Conservation (phyloP, 2,113 vertebrate species). For the Herpailurus yagouaroundi region DNA sequence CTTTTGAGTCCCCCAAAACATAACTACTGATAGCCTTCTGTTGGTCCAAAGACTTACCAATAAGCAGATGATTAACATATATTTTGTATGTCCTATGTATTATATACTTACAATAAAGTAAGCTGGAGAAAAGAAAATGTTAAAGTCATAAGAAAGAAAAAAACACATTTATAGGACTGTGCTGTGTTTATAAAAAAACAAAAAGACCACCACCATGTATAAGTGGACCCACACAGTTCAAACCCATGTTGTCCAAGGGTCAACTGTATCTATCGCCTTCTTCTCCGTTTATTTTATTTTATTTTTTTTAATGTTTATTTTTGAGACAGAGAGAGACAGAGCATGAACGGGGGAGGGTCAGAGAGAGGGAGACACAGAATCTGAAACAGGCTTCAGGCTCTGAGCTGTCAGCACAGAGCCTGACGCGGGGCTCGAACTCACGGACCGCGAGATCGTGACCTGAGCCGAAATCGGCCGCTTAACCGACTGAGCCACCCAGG, state of each 20-base stretch:
- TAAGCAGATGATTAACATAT: background rate
- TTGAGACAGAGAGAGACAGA: too few relatives aligned
- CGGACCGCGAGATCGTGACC: too few relatives aligned
- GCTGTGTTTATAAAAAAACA: background rate
- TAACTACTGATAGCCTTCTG: background rate
- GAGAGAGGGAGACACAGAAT: too few relatives aligned
- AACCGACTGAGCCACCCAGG: too few relatives aligned
- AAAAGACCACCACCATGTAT: background rate
- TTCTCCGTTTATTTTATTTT: background rate
- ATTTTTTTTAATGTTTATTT: too few relatives aligned
- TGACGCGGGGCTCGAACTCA: too few relatives aligned
- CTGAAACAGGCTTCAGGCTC: too few relatives aligned
- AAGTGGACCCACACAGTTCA: background rate
- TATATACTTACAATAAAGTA: background rate
- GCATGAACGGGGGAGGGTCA: too few relatives aligned
- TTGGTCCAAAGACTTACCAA: background rate
- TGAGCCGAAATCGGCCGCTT: too few relatives aligned
- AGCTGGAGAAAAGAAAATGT: background rate
- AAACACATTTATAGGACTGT: background rate
- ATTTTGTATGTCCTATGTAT: background rate
- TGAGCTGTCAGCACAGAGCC: too few relatives aligned
- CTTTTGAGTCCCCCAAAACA: background rate
- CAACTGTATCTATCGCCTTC: background rate
- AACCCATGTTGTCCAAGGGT: background rate
- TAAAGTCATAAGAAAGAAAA: background rate